phyloP scores from a whole-genome alignment of 1,140 invertebrate genomes.

The Drosophila yakuba region DNA sequence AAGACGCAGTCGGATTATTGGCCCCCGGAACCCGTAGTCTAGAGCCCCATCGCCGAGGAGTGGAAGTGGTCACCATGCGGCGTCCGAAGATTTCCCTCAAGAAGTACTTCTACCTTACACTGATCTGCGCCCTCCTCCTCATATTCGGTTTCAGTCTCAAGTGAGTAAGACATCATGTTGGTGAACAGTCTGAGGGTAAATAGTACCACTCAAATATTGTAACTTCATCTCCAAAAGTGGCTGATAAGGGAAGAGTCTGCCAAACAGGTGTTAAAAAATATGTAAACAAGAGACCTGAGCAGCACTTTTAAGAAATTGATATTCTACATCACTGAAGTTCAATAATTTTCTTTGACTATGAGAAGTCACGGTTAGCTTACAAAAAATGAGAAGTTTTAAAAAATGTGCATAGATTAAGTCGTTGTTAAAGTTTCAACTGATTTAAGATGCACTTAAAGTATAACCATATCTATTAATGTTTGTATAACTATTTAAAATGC shows the following conservation, averaged over 20 bases:
- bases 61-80: slow-evolving; percentile 63
- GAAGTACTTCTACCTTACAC: slow-evolving; percentile 82
- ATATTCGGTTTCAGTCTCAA: slow-evolving; percentile 84
- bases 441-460: too few species aligned
- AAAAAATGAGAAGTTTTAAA: too few species aligned
- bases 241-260: not conserved
- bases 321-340: too few species aligned
- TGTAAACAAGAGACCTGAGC: not conserved
- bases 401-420: too few species aligned
- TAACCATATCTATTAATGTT: too few species aligned
- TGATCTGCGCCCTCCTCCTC: slow-evolving; percentile 77
- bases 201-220: not conserved
- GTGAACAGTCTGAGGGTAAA: too few species aligned
- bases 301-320: too few species aligned
- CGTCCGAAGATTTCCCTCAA: slow-evolving; percentile 83
- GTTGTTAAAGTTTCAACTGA: too few species aligned
- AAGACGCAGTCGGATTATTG: slow-evolving; percentile 32
- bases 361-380: too few species aligned
- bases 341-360: too few species aligned
- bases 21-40: slow-evolving; percentile 17
- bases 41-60: slow-evolving; percentile 10
- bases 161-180: slow-evolving; percentile 54
- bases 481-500: too few species aligned
- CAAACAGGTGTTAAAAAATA: not conserved
- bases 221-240: not conserved